phyloP scores from a whole-genome alignment of 2,797 vertebrate species.

The Pelochelys cantorii region DNA sequence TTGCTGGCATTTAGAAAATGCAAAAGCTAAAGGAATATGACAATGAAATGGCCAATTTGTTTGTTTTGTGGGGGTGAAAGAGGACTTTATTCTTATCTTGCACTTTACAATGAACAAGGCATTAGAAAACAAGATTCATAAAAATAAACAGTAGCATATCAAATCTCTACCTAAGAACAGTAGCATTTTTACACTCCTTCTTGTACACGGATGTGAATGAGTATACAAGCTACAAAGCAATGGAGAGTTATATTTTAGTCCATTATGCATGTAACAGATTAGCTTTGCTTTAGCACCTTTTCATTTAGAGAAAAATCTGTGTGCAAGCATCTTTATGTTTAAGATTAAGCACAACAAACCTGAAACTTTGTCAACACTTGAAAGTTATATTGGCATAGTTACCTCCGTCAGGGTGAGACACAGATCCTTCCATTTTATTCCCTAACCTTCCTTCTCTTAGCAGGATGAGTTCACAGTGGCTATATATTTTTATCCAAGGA shows the following conservation, averaged over 20 bases:
- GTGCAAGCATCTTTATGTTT: not conserved
- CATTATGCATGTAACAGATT: too few species aligned
- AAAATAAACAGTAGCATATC: not conserved
- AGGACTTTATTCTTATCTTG: not conserved
- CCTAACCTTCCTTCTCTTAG: not conserved
- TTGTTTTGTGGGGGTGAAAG: not conserved
- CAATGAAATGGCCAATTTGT: not conserved
- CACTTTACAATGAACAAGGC: too few species aligned
- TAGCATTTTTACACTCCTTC: too few species aligned
- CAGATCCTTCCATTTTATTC: not conserved
- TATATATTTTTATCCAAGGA: not conserved
- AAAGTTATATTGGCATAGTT: too few species aligned
- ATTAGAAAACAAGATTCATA: too few species aligned
- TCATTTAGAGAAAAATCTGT: not conserved
- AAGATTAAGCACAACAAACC: not conserved
- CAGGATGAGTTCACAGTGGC: not conserved
- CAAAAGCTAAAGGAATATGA: not conserved
- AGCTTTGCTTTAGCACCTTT: not conserved
- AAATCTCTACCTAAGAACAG: too few species aligned
- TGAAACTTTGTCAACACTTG: too few species aligned
- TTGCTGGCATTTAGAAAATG: not conserved
- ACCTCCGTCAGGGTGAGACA: not conserved
- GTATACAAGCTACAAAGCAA: too few species aligned
- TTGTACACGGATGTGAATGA: too few species aligned
- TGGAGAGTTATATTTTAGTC: too few species aligned